Base-by-base conservation (phyloP, 2,113 vertebrate species). In the Platycercus adscitus region DNA sequence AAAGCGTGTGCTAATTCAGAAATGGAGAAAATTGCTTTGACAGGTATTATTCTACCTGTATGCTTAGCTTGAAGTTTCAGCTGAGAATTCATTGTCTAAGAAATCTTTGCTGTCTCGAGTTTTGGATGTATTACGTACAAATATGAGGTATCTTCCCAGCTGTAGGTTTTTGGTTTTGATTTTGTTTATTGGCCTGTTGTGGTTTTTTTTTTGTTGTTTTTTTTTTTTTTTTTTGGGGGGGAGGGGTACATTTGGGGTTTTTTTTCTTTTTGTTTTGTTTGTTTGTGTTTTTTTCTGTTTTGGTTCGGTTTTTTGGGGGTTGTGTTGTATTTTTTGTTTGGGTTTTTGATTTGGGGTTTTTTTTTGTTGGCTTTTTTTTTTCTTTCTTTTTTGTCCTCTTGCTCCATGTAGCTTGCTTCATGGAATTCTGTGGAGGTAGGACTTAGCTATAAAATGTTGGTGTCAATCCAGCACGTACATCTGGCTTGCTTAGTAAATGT, bases 401-500 rank as follows among this genome's bases (percentile, higher is more conserved):
- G 37, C 73, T 95, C 31, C 19, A 60, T 53, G 35, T 29, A 50
- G 28, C 29, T 93, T 39, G 6, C 76, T 94, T 63, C 46, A 20
- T 7, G 7, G 83, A 96, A 86, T 96, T 86, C 73, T 86, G 70
- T 46, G 61, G 89, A 96, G 82, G 81, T 94, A 90, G 69, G 85
- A 88, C 49, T 92, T 94, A 88, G 88, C 69, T 78, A 44, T 49
- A 88, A 95, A 92, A 66, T 65, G 37, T 76, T 97, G 89, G 85
- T 95, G 75, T 69, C 60, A 44, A 39, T 97, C 94, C 95, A 98
- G 85, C 41, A 52, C 64, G 60, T 85, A 89, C 95, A 97, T 97
- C 95, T 97, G 95, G 68, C 85, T 95, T 90, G 18, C 78, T 95
- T 94, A 96, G 86, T 91, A 93, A 97, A 95, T 82, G 60, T 61